Conservation (phyloP, 92 coral and sea anemone species). For the Paramuricea clavata region DNA sequence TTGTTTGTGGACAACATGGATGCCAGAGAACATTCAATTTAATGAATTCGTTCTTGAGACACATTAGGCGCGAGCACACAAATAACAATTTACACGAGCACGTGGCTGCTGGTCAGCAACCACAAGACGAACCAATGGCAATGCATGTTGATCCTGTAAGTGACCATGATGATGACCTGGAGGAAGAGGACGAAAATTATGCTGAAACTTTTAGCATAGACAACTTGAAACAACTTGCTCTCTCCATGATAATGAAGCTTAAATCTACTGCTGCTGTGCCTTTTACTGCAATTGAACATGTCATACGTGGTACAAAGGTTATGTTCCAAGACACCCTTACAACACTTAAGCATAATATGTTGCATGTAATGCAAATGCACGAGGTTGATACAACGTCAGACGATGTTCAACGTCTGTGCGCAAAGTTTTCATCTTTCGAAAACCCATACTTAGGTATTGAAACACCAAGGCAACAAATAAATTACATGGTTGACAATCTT, state of each 20-base stretch:
- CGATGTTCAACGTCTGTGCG: not conserved
- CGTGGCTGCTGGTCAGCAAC: not conserved
- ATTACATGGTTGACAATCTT: conserved; percentile 21
- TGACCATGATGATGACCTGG: too few species aligned
- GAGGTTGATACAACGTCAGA: not conserved
- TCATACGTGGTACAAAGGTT: too few species aligned
- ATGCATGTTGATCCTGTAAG: too few species aligned
- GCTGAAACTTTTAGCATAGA: too few species aligned
- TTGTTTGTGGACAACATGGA: conserved; percentile 26
- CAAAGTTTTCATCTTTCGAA: not conserved
- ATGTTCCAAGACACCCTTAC: too few species aligned
- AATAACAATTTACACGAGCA: not conserved
- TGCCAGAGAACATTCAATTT: conserved; percentile 24
- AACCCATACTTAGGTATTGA: conserved; percentile 18
- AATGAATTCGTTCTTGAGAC: conserved; percentile 14
- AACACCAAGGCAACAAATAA: conserved; percentile 4
- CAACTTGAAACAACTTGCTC: too few species aligned
- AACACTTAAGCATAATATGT: too few species aligned
- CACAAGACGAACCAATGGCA: not conserved
- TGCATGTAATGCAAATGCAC: too few species aligned
- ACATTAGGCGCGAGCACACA: conserved; percentile 1
- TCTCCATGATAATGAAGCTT: too few species aligned
- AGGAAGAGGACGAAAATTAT: too few species aligned
- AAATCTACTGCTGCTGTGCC: too few species aligned
- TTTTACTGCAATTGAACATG: too few species aligned